Base-by-base conservation (phyloP, 1,140 invertebrate species). In the Nasonia giraulti region DNA sequence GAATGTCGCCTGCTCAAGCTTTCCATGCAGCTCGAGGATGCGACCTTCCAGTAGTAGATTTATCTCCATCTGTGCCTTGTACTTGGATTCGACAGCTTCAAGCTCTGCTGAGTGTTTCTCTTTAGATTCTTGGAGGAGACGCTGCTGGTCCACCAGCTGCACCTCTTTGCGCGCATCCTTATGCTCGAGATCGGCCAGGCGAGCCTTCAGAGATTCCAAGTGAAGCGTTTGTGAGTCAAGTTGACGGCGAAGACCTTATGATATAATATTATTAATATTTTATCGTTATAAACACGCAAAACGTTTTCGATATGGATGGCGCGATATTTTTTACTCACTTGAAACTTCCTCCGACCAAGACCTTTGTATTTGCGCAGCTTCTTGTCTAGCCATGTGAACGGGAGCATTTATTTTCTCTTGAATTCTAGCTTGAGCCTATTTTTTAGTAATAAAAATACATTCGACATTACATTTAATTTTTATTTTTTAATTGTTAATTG, bases 61-160 rank as follows among this genome's bases (percentile, higher is more conserved):
- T 44, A 96, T 95, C 40, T 94, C 93, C 87, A 95, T 94, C 87
- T 96, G 95, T 8, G 95, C 94, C 78, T 94, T 93, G 89, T 96
- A 97, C 89, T 97, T 97, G 71, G 95, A 95, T 88, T 96, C 95
- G 2, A 96, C 93, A 4, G 95, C 94, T 90, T 95, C 90, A 55
- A 94, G 88, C 80, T 94, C 93, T 10, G 92, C 91, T 80, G 93
- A 93, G 87, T 94, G 92, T 85, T 93, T 92, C 82, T 94, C 94
- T 55, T 93, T 93, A 14, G 93, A 92, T 78, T 92, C 91, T 71
- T 93, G 91, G 37, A 94, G 85, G n/a, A 92, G 89, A 17, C 93
- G 92, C 88, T 93, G 92, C 84, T 93, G 89, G 75, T 94, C 94
- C 23, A 92, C 89, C 4, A 93, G 80, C 47, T 92, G 92, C 4